Evolutionary conservation across 2,888 invertebrate genomes (phyloP), one percentile per base, ranked within the genome.

Genomic region (Acrocera orbiculus): DNA sequence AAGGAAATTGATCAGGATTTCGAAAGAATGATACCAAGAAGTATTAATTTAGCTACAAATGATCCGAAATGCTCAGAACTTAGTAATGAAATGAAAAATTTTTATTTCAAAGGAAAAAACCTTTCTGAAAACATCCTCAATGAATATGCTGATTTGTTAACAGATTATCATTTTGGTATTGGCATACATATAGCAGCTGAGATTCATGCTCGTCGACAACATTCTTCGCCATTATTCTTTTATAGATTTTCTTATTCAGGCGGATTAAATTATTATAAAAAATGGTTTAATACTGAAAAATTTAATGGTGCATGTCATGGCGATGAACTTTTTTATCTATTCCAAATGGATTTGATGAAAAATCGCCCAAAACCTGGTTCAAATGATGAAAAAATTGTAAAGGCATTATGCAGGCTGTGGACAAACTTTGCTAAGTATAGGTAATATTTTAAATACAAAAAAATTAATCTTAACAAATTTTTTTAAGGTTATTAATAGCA

Each of bases 391-490:
- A 38, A 41, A 15, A 56, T 68, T 7, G 54, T 63, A 5, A 51
- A 62, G 16, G 56, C 59, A 16, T 53, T 73, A 46, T 57, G 64
- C n/a, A 50, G 57, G 14, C 53, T 73, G 54, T 73, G 75, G 73
- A 65, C 70, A 0, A 71, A 74, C 45, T 76, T 76, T 50, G 74
- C 73, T 0, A 67, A 65, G 47, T 53, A 52, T 44, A 64, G 67
- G 60, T 69, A 48, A 53, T n/a, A n/a, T n/a, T n/a, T n/a, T n/a
- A n/a, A n/a, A n/a, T n/a, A n/a, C n/a, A n/a, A n/a, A n/a, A n/a
- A n/a, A n/a, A n/a, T n/a, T n/a, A n/a, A n/a, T n/a, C n/a, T n/a
- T n/a, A n/a, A n/a, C n/a, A n/a, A n/a, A n/a, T n/a, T n/a, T n/a
- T n/a, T n/a, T n/a, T n/a, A n/a, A n/a, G n/a, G n/a, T n/a, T n/a